Evolutionary conservation across 2,888 invertebrate genomes (phyloP).

Genomic region (Arrhopalites spinosus): DNA sequence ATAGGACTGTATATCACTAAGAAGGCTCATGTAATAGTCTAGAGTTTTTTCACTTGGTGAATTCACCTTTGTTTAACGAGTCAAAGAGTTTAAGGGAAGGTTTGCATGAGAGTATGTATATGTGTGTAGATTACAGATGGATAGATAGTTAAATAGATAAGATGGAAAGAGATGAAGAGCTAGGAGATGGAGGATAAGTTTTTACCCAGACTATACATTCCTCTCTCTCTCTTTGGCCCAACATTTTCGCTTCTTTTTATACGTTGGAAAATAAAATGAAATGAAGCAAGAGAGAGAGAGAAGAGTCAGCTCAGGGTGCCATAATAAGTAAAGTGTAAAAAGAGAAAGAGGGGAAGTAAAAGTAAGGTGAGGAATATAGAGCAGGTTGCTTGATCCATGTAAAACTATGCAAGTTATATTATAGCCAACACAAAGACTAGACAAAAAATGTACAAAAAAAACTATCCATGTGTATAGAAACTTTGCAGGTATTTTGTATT

Average conservation of each 20-base stretch:
- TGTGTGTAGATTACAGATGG: conserved; percentile 5
- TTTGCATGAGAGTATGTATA: background rate
- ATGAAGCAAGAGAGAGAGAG: conserved; percentile 6
- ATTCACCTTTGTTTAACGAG: no score
- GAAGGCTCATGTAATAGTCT: no score
- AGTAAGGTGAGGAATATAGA: conserved; percentile 5
- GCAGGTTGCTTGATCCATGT: no score
- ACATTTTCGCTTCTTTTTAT: background rate
- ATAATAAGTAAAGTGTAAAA: conserved; percentile 35
- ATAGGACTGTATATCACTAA: no score
- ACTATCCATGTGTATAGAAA: no score
- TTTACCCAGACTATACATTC: conserved; percentile 11
- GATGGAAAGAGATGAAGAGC: conserved; percentile 23
- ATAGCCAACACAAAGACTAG: no score
- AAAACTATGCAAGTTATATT: no score
- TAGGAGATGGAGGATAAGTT: conserved; percentile 28
- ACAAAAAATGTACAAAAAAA: no score
- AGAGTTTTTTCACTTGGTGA: no score
- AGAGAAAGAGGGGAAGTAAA: background rate
- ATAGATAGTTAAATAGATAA: conserved; percentile 27
- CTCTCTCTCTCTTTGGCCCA: background rate
- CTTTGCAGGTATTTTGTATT: no score
- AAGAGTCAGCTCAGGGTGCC: conserved; percentile 30
- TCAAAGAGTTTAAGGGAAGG: background rate
- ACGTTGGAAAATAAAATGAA: conserved; percentile 26